These are phyloP conservation scores for Nothocercus nigrocapillus DNA, from an alignment of 2,113 vertebrate species.

Conservation along the genomic window DNA sequence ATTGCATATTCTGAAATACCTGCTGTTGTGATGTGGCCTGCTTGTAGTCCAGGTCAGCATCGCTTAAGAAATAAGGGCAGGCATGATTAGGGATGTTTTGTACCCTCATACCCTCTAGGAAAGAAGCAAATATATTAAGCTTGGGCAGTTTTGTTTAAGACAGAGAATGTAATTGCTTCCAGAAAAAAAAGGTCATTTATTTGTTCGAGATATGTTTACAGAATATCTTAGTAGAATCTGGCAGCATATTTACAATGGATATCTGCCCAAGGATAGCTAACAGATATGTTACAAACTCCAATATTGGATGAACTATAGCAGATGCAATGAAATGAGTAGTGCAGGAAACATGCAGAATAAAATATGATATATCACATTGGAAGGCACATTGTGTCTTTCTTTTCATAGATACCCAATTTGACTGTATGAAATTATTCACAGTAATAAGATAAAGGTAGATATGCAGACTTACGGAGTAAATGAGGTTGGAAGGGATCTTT, in stretches of 20 bases:
- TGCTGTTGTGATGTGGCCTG: not conserved
- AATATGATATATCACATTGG: not conserved
- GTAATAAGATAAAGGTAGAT: not conserved
- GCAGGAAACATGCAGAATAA: not conserved
- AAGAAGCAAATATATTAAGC: not conserved
- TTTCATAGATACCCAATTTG: not conserved
- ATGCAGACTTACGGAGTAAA: not conserved
- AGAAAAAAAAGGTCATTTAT: not conserved
- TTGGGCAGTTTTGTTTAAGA: not conserved
- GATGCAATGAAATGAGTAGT: not conserved
- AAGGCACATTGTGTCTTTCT: not conserved
- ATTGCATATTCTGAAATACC: not conserved
- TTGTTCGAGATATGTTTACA: not conserved
- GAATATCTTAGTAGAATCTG: not conserved
- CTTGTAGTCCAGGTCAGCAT: not conserved
- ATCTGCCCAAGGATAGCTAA: not conserved
- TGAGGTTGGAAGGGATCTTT: too few species aligned
- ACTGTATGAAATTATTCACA: not conserved
- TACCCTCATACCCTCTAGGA: not conserved
- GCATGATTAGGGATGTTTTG: not conserved
- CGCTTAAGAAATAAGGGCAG: not conserved
- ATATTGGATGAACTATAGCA: not conserved
- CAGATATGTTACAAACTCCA: not conserved
- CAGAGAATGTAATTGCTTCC: not conserved
- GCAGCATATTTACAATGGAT: constrained; percentile 1